Base-by-base conservation (phyloP, 2,797 vertebrate species). In the Thalassophryne amazonica region DNA sequence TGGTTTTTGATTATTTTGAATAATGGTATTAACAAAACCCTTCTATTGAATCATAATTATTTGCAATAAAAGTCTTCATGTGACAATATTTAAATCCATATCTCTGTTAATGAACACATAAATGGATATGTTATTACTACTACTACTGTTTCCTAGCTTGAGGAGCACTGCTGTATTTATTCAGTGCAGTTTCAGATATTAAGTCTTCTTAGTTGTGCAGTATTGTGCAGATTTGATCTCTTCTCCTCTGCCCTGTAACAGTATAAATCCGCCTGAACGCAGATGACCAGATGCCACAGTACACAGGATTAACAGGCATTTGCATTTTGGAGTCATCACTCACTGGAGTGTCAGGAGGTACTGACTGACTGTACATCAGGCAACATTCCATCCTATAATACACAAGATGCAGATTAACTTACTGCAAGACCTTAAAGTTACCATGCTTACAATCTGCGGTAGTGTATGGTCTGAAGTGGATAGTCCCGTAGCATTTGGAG, bases 11-110 rank as follows among this genome's bases (percentile, higher is more conserved):
- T 85, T 84, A 55, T 82, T 83, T 84, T 76, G 21, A 72, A 78
- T 67, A 79, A 83, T 83, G 78, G 75, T 80, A 82, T 86, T 84
- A 84, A 84, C 77, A 70, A 80, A 69, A 86, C 78, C 83, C 80
- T 84, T 84, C 80, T 82, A 81, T 81, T 69, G 17, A 77, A 74
- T 67, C 73, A 67, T 39, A 85, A 79, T 86, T 77, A 86, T 88
- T 89, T 89, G 81, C 81, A 86, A 86, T 88, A 85, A 87, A 86
- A 84, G 73, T 83, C 77, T 81, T 80, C 79, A 83, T 85, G 85
- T 88, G 84, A 80, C 69, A 81, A 78, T 78, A 73, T 43, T 22
- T 74, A 63, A 83, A 81, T 47, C 68, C 64, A 78, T 27, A 85
- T 83, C 70, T 84, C 70, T 72, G 60, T 85, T 83, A 21, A 84